phyloP scores from a whole-genome alignment of 2,797 vertebrate genomes.

The Cirrhinus molitorella region DNA sequence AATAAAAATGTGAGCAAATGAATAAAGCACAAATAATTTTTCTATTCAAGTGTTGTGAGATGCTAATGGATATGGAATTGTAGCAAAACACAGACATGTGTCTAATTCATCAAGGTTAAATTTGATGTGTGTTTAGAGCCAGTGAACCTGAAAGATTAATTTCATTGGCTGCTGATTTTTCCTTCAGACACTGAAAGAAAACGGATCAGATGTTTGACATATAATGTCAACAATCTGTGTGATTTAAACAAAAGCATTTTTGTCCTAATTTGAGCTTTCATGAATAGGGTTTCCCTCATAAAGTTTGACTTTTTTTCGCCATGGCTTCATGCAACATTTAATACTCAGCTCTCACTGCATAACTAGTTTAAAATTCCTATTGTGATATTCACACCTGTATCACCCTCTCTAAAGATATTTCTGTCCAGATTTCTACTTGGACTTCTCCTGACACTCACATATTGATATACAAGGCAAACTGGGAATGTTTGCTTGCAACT shows the following conservation, averaged over 20 bases:
- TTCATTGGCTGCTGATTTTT: slow-evolving; percentile 29
- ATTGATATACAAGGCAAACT: slow-evolving; percentile 20
- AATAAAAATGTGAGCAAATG: neutral
- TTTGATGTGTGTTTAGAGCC: slow-evolving; percentile 10
- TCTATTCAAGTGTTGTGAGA: slow-evolving; percentile 22
- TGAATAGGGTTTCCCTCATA: slow-evolving; percentile 40
- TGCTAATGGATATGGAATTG: slow-evolving; percentile 32
- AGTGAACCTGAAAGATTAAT: slow-evolving; percentile 39
- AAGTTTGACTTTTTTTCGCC: slow-evolving; percentile 7
- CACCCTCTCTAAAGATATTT: neutral
- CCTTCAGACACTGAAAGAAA: slow-evolving; percentile 35
- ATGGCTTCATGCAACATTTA: slow-evolving; percentile 11
- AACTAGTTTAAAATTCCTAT: slow-evolving; percentile 14
- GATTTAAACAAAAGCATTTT: slow-evolving; percentile 47
- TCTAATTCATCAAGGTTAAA: slow-evolving; percentile 48
- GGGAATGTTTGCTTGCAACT: neutral
- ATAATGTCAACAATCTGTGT: slow-evolving; percentile 48
- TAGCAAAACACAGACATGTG: slow-evolving; percentile 16
- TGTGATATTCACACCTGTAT: slow-evolving; percentile 15
- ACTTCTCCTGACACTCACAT: neutral
- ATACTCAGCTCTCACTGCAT: slow-evolving; percentile 1
- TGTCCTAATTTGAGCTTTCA: slow-evolving; percentile 30
- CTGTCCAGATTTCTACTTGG: neutral
- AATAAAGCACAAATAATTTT: neutral
- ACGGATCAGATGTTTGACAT: slow-evolving; percentile 49